Evolutionary conservation across 2,797 vertebrate species (phyloP), one percentile per base, ranked within the genome.

Genomic region (Rhinichthys osculus): DNA sequence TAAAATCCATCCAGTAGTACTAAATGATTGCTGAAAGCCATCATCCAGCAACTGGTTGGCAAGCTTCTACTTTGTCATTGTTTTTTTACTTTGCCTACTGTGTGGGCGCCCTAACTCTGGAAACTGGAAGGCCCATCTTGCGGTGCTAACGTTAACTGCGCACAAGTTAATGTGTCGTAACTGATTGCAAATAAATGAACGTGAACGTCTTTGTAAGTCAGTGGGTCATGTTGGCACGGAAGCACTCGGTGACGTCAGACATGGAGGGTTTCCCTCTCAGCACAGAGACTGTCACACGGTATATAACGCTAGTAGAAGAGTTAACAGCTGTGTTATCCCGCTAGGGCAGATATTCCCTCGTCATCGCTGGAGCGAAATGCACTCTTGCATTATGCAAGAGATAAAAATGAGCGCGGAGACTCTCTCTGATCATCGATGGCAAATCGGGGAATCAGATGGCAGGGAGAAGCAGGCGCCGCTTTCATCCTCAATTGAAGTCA

Each of bases 401-500:
- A 85, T 88, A 76, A 87, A 90, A 88, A 82, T 76, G 81, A 84
- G 80, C 16, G 23, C 38, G 82, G 91, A 86, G 90, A 89, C 80
- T 88, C 81, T 90, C 93, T 95, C 91, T 93, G 94, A 95, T 95
- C 94, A 91, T 73, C 91, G 93, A 91, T 83, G 87, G 84, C 78
- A 87, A 87, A 87, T 87, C 80, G 57, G 77, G 80, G 80, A 87
- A 87, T 85, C 87, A 88, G 85, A 80, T 90, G 88, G 85, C 86
- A 87, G 87, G 85, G 88, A 89, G 79, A 74, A 88, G 57, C 85
- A 85, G 85, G 64, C 78, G 14, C 19, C 30, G 81, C 94, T 95
- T 95, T 95, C 92, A 95, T 95, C 93, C 66, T 69, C 38, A 35
- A 76, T 88, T 93, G 93, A 88, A 91, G 90, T 93, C 91, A 91